Conservation (phyloP, 2,113 vertebrate genomes). For the Alethe castanea region DNA sequence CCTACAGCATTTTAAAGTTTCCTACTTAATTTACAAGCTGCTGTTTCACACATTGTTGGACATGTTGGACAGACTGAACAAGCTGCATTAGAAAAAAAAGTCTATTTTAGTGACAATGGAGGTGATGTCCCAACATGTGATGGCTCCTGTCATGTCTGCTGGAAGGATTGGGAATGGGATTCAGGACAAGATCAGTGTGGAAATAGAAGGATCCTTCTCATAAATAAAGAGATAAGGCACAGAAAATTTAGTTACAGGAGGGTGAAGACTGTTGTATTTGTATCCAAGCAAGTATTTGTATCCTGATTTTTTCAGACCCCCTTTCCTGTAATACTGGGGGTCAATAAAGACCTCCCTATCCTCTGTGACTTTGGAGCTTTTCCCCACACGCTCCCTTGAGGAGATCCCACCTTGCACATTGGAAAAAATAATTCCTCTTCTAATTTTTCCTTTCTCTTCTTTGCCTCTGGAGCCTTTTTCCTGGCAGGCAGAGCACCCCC, state of each 20-base stretch:
- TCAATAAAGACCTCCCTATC: neutral
- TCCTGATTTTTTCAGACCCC: neutral
- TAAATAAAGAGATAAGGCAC: neutral
- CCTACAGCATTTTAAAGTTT: neutral
- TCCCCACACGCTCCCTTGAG: rapidly evolving
- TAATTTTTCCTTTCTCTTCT: neutral
- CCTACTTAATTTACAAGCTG: neutral
- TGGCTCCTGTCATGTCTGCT: neutral
- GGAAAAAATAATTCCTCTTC: neutral
- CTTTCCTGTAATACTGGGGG: neutral
- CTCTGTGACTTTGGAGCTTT: neutral
- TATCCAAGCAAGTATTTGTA: neutral
- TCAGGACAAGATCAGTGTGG: rapidly evolving
- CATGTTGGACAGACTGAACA: neutral
- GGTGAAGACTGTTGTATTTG: neutral
- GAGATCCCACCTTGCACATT: neutral
- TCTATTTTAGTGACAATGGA: neutral
- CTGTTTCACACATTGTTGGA: neutral
- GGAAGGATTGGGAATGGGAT: neutral
- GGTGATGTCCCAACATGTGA: neutral
- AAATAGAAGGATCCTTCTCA: neutral
- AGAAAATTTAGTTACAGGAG: neutral
- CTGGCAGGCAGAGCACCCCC: neutral
- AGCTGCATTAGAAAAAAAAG: neutral
- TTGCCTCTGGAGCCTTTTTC: neutral